Conservation (phyloP, 92 coral and sea anemone species). For the Siderastrea radians region DNA sequence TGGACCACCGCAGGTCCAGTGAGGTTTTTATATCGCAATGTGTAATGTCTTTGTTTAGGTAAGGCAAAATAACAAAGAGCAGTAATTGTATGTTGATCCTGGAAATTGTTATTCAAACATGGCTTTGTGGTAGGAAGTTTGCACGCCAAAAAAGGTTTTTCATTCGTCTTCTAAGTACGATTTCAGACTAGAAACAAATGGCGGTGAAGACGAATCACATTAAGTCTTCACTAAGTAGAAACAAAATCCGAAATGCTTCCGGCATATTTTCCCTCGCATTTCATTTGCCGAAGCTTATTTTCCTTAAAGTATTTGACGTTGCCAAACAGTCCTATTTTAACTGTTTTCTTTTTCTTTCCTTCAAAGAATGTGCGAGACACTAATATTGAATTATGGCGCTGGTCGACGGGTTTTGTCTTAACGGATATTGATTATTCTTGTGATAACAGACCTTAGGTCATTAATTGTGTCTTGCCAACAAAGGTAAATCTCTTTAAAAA, state of each 20-base stretch:
- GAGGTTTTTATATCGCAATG: slow-evolving; percentile 57
- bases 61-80: slow-evolving; percentile 3
- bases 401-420: no score
- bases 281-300: neutral
- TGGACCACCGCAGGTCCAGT: slow-evolving; percentile 53
- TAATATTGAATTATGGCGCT: neutral
- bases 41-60: slow-evolving; percentile 9
- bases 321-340: neutral
- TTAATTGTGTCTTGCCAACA: no score
- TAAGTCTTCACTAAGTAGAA: no score
- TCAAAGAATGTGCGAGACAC: neutral
- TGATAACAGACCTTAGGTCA: no score
- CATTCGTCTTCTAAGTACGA: neutral
- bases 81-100: slow-evolving; percentile 28
- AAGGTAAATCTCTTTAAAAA: no score
- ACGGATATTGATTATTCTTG: no score
- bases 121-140: neutral
- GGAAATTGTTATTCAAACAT: slow-evolving; percentile 41
- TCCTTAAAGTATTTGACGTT: neutral
- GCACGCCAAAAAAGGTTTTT: neutral
- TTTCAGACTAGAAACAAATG: neutral
- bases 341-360: neutral
- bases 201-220: neutral
- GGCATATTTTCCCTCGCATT: neutral
- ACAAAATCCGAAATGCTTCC: no score